phyloP scores from a whole-genome alignment of 2,888 invertebrate genomes.

The Epistrophella euchroma region DNA sequence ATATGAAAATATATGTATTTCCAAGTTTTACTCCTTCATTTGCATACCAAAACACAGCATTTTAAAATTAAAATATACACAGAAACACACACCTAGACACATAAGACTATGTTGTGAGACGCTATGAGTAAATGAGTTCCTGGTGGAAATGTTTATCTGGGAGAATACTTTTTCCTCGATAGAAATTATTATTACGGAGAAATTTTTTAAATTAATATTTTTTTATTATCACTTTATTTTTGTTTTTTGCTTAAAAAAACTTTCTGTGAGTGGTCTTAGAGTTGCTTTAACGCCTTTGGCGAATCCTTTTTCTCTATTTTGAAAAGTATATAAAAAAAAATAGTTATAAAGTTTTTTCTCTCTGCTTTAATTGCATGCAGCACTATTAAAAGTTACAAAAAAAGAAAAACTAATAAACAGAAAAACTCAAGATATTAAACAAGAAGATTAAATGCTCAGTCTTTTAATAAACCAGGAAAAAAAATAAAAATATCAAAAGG shows the following conservation, averaged over 20 bases:
- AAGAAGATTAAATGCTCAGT: no score
- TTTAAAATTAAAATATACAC: no score
- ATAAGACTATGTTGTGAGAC: not conserved
- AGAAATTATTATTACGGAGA: not conserved
- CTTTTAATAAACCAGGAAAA: no score
- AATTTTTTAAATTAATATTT: not conserved
- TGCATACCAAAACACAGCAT: not conserved
- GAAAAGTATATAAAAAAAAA: not conserved
- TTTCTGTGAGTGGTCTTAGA: slow-evolving; percentile 2
- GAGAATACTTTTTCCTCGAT: not conserved
- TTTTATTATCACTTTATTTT: not conserved
- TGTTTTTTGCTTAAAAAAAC: not conserved
- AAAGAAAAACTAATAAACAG: not conserved
- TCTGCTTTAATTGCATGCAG: not conserved
- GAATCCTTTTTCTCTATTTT: not conserved
- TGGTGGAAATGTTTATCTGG: not conserved
- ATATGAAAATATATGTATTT: not conserved
- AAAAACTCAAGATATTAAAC: no score
- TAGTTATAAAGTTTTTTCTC: not conserved
- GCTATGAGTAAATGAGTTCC: slow-evolving; percentile 1
- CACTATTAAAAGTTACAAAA: not conserved
- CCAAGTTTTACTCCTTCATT: not conserved
- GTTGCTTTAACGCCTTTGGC: slow-evolving; percentile 6
- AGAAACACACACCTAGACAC: not conserved
- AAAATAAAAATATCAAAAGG: no score